Evolutionary conservation across 30 jellyfish, hydroid and myxozoan species (phyloP).

Genomic region (Clytia hemisphaerica): DNA sequence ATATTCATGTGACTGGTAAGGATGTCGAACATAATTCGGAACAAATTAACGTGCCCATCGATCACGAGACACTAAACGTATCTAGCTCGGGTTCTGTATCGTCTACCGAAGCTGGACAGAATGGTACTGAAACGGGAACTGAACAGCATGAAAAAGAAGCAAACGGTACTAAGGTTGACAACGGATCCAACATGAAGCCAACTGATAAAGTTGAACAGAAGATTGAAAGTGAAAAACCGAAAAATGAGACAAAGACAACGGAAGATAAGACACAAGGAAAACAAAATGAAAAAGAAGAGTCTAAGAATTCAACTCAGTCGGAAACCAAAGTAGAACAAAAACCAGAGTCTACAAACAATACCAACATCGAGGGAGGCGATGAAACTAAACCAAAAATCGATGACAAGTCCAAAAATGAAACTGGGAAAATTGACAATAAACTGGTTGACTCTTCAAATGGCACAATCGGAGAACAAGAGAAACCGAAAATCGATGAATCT

Average conservation of each 20-base stretch:
- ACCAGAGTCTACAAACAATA: no score
- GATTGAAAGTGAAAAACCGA: not conserved
- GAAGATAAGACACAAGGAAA: not conserved
- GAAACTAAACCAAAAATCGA: not conserved
- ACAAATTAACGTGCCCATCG: not conserved
- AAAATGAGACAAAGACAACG: not conserved
- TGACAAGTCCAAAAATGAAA: not conserved
- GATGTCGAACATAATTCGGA: conserved; percentile 35
- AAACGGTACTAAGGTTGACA: not conserved
- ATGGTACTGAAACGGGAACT: not conserved
- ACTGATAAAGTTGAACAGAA: not conserved
- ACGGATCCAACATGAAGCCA: not conserved
- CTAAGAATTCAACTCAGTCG: not conserved
- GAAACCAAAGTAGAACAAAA: not conserved
- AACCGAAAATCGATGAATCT: conserved; percentile 53
- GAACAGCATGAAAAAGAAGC: not conserved
- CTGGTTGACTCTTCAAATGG: no score
- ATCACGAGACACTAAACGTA: no score
- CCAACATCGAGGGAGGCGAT: not conserved
- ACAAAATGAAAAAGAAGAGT: not conserved
- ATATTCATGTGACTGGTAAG: conserved; percentile 74
- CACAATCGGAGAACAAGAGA: conserved; percentile 74
- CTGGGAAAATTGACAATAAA: not conserved
- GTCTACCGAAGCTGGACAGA: not conserved
- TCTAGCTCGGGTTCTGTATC: no score